Percentiles rank a stretch among this genome's conserved stretches.
Conservation (phyloP, 2,797 vertebrate genomes). For the Danio jaintianensis region DNA sequence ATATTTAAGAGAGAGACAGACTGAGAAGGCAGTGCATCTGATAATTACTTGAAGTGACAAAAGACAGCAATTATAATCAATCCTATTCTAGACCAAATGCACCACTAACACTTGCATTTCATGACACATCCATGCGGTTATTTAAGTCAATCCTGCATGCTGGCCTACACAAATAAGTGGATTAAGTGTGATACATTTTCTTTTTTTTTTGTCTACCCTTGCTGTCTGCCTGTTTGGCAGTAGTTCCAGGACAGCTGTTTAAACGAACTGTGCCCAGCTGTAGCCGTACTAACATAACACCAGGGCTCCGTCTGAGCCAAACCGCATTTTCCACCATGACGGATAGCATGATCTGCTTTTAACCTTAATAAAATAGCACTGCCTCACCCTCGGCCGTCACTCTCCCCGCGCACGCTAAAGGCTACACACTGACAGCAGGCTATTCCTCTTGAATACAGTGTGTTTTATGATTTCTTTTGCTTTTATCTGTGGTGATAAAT, state of each 20-base stretch:
- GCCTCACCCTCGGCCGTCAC: slow-evolving; percentile 49
- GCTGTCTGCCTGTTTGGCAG: slow-evolving; percentile 50
- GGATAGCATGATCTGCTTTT: slow-evolving; percentile 64
- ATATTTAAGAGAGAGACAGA: not conserved
- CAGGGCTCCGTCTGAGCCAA: slow-evolving; percentile 65
- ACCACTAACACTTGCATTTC: not conserved
- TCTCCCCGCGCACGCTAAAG: slow-evolving; percentile 26
- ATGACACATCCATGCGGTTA: slow-evolving; percentile 30
- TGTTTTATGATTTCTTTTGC: slow-evolving; percentile 24
- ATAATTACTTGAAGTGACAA: not conserved
- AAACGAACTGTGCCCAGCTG: slow-evolving; percentile 55
- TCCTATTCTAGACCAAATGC: not conserved
- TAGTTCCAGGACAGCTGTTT: slow-evolving; percentile 63
- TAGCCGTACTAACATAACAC: slow-evolving; percentile 48
- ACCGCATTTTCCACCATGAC: slow-evolving; percentile 59
- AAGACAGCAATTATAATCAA: not conserved
- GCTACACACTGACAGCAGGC: slow-evolving; percentile 23
- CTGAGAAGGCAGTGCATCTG: not conserved
- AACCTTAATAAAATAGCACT: slow-evolving; percentile 68
- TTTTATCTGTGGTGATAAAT: slow-evolving; percentile 47
- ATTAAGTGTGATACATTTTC: slow-evolving; percentile 47
- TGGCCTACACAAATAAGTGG: slow-evolving; percentile 42
- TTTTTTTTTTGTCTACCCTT: slow-evolving; percentile 6
- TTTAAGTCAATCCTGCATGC: slow-evolving; percentile 44
- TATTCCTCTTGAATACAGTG: slow-evolving; percentile 46